Base-by-base conservation (phyloP, 2,113 vertebrate genomes). In the Maccullochella peelii region DNA sequence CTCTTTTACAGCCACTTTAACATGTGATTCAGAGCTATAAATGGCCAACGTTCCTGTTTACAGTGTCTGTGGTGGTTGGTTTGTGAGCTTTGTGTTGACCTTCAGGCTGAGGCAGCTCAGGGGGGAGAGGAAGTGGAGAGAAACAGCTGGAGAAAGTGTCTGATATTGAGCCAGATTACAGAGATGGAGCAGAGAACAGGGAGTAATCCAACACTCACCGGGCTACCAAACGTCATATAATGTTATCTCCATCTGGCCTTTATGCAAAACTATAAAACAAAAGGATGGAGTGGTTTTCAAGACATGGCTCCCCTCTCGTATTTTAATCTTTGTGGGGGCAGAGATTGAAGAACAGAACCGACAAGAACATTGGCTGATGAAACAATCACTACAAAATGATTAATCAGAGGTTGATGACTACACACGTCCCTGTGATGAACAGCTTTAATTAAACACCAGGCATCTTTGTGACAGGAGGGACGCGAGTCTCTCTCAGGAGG, bases 171-270 rank as follows among this genome's bases (percentile, higher is more conserved):
- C 69, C 36, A 2, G 55, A 70, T 79, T 55, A 47, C 67, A 59
- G 42, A 3, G 38, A 38, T 1, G 18, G 59, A 62, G 73, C 20
- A 38, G 69, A 36, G 10, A 12, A 12, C 9, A 21, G 38, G 0
- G 11, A 65, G 83, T 58, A 58, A 52, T 66, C 49, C 49, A 42
- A 58, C 72, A 50, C 58, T 65, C n/a, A 0, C 33, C n/a, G 16
- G 27, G 55, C 73, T 33, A 14, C 66, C 69, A 69, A 59, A 68
- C 38, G 1, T 54, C 36, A 12, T 10, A 1, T 77, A 16, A 81
- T 68, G 16, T 67, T 38, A 6, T 66, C 67, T 73, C 84, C 73
- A 61, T 67, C 59, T 81, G 84, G 15, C 8, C 25, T 76, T 77
- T 2, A 25, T 50, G 27, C 1, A 14, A 5, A 66, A 27, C 58